A percentile compares a stretch with the other conserved stretches of the same genome.
These are phyloP conservation scores for Malurus elegans DNA, from an alignment of 2,113 vertebrate species.

Conservation along the genomic window DNA sequence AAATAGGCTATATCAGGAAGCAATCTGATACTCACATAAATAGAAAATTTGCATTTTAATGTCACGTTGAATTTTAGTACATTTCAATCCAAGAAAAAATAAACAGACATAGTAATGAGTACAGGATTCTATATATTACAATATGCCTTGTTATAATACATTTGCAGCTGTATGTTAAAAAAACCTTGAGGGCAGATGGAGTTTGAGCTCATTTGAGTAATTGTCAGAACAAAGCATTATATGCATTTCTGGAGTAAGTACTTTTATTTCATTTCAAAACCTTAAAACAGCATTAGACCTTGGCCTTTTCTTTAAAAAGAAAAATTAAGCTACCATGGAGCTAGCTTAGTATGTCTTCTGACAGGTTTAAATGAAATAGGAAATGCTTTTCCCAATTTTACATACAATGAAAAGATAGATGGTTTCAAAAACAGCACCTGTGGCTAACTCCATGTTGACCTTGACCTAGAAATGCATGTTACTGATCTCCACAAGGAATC, in stretches of 20 bases:
- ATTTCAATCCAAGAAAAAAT: conserved; percentile 87
- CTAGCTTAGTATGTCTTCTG: conserved; percentile 59
- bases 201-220: conserved; percentile 78
- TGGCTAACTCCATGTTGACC: conserved; percentile 70
- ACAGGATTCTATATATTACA: conserved; percentile 93
- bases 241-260: conserved; percentile 76
- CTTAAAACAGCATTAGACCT: conserved; percentile 69
- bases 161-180: conserved; percentile 84
- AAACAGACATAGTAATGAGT: conserved; percentile 89
- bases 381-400: conserved; percentile 63
- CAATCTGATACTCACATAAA: conserved; percentile 77
- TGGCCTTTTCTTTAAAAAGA: conserved; percentile 52
- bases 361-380: conserved; percentile 57
- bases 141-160: conserved; percentile 92
- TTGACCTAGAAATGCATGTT: conserved; percentile 55
- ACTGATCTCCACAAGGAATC: conserved; percentile 54
- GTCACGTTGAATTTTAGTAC: conserved; percentile 90
- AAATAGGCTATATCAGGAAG: conserved; percentile 46
- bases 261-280: conserved; percentile 74
- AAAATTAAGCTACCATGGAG: conserved; percentile 64
- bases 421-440: conserved; percentile 68
- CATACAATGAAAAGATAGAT: conserved; percentile 36
- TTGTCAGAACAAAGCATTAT: conserved; percentile 78
- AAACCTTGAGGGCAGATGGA: conserved; percentile 80
- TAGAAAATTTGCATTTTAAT: conserved; percentile 94